Evolutionary conservation across 2,888 invertebrate genomes (phyloP).

Genomic region (Mesodorylaimus sp.): DNA sequence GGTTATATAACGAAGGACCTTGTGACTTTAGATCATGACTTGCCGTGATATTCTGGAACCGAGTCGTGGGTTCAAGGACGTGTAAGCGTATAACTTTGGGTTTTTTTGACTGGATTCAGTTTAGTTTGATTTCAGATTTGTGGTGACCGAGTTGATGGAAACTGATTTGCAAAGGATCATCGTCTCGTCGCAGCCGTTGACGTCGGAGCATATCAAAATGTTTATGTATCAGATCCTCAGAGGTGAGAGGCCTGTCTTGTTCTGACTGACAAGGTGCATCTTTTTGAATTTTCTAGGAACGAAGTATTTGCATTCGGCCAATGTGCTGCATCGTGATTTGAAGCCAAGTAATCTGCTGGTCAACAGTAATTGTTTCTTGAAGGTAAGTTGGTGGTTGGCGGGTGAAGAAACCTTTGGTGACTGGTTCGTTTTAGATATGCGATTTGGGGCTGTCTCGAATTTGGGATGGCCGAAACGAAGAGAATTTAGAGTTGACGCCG

Average conservation of each 20-base stretch:
- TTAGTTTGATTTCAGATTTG: constrained; percentile 52
- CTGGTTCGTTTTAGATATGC: constrained; percentile 53
- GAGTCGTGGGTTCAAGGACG: neutral
- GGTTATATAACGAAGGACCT: no score
- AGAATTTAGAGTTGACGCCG: constrained; percentile 73
- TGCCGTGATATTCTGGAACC: neutral
- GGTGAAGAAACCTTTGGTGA: neutral
- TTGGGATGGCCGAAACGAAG: constrained; percentile 1
- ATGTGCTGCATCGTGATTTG: constrained; percentile 89
- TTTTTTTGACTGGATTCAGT: neutral
- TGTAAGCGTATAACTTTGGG: neutral
- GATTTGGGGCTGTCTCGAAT: constrained; percentile 83
- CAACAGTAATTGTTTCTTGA: constrained; percentile 92
- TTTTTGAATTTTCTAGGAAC: constrained; percentile 45
- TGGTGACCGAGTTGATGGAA: constrained; percentile 92
- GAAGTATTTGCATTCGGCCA: constrained; percentile 89
- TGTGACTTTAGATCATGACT: no score
- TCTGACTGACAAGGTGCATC: neutral
- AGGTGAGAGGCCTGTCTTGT: constrained; percentile 41
- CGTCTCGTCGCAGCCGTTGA: constrained; percentile 90
- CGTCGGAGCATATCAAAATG: constrained; percentile 97
- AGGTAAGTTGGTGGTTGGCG: constrained; percentile 39
- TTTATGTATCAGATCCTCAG: constrained; percentile 97
- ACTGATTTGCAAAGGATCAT: constrained; percentile 98
- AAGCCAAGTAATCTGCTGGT: constrained; percentile 93